Percentiles rank a stretch among this genome's conserved stretches.
These are phyloP conservation scores for Hemibagrus guttatus DNA, from an alignment of 2,797 vertebrate species.

Conservation along the genomic window DNA sequence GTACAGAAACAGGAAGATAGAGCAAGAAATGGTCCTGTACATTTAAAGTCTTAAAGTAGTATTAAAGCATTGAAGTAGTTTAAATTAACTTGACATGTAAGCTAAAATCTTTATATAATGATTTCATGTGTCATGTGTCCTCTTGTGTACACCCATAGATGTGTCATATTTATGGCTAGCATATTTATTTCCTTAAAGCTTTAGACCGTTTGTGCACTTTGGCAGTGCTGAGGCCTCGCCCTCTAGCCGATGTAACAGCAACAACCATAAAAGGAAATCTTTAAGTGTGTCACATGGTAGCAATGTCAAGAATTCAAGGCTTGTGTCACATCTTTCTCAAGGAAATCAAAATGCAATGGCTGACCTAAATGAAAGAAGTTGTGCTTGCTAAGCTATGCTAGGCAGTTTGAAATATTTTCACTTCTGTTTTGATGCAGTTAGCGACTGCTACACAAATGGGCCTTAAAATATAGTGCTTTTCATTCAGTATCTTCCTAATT, in stretches of 20 bases:
- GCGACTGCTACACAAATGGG: constrained; percentile 13
- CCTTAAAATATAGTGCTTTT: neutral
- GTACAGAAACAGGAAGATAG: neutral
- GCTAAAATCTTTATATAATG: constrained; percentile 19
- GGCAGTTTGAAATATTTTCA: constrained; percentile 67
- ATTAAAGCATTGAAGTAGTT: neutral
- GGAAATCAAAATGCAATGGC: constrained; percentile 75
- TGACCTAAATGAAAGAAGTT: constrained; percentile 52
- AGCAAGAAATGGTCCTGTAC: neutral
- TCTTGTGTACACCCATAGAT: constrained; percentile 23
- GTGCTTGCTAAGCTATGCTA: constrained; percentile 44
- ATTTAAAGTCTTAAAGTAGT: neutral
- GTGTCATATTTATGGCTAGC: constrained; percentile 18
- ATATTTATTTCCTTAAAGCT: constrained; percentile 53
- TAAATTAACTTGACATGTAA: neutral
- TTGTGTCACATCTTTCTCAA: constrained; percentile 75
- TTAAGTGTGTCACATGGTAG: constrained; percentile 84
- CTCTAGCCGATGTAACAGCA: constrained; percentile 67
- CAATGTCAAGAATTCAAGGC: constrained; percentile 79
- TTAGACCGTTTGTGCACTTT: constrained; percentile 58
- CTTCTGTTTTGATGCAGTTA: constrained; percentile 54
- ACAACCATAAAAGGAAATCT: constrained; percentile 84
- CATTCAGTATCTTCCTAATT: neutral
- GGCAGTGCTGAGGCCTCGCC: constrained; percentile 68
- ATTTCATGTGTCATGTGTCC: neutral